Percentiles rank a stretch among this genome's conserved stretches.
These are phyloP conservation scores for Parazoanthus darwini DNA, from an alignment of 92 coral and sea anemone species.

Conservation along the genomic window DNA sequence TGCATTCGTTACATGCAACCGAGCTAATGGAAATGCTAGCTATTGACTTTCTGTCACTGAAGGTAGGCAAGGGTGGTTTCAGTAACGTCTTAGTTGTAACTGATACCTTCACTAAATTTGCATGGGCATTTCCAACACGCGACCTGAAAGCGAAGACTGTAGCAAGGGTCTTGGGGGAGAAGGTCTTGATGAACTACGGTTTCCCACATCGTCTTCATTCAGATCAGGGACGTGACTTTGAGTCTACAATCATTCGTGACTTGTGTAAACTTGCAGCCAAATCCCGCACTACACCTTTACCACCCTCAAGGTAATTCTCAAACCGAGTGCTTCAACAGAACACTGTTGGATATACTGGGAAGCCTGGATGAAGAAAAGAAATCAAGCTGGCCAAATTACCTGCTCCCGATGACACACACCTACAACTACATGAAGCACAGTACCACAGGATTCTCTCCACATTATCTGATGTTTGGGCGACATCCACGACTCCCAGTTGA, in stretches of 20 bases:
- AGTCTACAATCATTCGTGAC: constrained; percentile 39
- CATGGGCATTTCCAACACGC: constrained; percentile 55
- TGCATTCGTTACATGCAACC: constrained; percentile 36
- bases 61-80: constrained; percentile 47
- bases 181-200: constrained; percentile 46
- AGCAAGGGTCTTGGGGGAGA: constrained; percentile 50
- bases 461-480: no score
- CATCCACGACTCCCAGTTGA: no score
- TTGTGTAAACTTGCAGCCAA: constrained; percentile 49
- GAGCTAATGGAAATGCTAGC: constrained; percentile 44
- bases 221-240: constrained; percentile 53
- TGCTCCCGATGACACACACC: no score
- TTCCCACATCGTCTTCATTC: constrained; percentile 46
- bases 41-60: constrained; percentile 52
- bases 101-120: constrained; percentile 50
- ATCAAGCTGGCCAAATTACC: no score
- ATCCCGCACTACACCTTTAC: constrained; percentile 33
- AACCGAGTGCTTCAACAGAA: no score
- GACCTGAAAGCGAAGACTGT: constrained; percentile 55
- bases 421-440: no score
- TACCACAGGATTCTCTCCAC: no score
- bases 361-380: no score
- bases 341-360: no score
- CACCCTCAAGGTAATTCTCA: constrained; percentile 38
- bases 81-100: constrained; percentile 52